Conservation (phyloP, 2,113 vertebrate genomes). For the Corvus cornix region DNA sequence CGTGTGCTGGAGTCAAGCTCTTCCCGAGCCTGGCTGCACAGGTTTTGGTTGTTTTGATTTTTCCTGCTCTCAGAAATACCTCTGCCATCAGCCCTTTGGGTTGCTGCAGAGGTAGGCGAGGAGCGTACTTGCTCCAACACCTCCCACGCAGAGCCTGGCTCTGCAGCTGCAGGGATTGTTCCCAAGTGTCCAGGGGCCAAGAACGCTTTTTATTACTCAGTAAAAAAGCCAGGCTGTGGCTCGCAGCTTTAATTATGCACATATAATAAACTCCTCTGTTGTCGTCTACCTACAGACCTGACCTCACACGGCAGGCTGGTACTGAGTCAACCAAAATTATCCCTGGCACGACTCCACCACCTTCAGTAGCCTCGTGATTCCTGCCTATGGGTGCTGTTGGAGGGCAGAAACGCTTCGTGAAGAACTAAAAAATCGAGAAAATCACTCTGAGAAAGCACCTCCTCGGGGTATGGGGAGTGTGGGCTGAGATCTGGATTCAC, state of each 20-base stretch:
- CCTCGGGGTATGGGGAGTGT: neutral
- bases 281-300: neutral
- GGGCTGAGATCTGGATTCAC: fast-evolving
- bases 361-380: neutral
- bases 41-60: neutral
- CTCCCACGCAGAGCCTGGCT: neutral
- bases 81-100: neutral
- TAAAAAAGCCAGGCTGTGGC: neutral
- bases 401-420: neutral
- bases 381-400: neutral
- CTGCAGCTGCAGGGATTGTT: slow-evolving; percentile 21
- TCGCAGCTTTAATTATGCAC: neutral
- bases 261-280: neutral
- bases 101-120: neutral
- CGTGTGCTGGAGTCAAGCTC: fast-evolving
- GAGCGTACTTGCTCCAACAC: neutral
- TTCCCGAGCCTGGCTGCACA: neutral
- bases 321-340: neutral
- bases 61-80: neutral
- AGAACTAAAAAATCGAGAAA: neutral
- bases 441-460: neutral
- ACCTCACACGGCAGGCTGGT: neutral
- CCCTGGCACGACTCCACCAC: neutral
- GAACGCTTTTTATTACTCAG: neutral
- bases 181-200: neutral